A percentile compares a stretch with the other conserved stretches of the same genome.
These are phyloP conservation scores for Acanthisitta chloris DNA, from an alignment of 2,113 vertebrate genomes.

Conservation along the genomic window DNA sequence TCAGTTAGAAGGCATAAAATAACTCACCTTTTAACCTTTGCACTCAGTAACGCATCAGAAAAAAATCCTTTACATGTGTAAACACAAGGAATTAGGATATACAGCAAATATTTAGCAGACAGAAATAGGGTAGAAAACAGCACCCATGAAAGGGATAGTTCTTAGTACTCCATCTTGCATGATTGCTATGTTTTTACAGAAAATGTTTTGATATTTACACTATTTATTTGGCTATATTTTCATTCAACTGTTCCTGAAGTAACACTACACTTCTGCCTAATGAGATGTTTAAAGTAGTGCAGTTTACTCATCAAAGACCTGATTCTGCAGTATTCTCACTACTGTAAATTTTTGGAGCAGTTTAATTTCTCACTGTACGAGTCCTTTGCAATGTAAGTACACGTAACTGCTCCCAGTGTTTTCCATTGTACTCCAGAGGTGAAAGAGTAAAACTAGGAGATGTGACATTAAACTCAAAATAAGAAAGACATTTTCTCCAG, in stretches of 20 bases:
- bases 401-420: not conserved
- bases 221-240: not conserved
- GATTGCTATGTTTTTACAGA: not conserved
- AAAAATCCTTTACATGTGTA: not conserved
- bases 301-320: not conserved
- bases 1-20: not conserved
- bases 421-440: not conserved
- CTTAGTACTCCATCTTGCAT: not conserved
- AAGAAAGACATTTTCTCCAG: not conserved
- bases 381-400: not conserved
- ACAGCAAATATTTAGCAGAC: not conserved
- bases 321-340: not conserved
- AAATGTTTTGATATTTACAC: not conserved
- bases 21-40: not conserved
- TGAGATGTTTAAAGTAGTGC: not conserved
- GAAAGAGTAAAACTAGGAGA: not conserved
- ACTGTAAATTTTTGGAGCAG: not conserved
- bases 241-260: not conserved
- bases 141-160: not conserved
- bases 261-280: not conserved
- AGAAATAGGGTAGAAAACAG: not conserved
- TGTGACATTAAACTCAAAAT: not conserved
- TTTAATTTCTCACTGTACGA: not conserved
- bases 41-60: not conserved
- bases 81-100: not conserved